Evolutionary conservation across 2,113 vertebrate species (phyloP), one percentile per base, ranked within the genome.

Genomic region (Pollachius pollachius): DNA sequence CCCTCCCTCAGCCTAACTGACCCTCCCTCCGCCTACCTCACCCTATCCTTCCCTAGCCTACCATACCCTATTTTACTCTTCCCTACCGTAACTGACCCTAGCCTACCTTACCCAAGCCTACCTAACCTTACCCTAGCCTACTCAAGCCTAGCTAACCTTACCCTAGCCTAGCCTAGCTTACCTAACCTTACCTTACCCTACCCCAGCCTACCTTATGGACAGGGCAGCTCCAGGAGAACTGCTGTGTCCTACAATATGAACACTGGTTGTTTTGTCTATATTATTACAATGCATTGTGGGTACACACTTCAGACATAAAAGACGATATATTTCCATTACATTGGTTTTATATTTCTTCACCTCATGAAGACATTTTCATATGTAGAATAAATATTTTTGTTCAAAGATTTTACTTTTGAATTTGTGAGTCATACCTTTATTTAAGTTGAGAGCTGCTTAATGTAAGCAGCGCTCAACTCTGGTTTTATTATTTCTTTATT

Each of bases 311-410:
- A 65, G 21, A 30, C 15, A 30, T 63, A 67, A 70, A 72, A 67
- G 56, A 80, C 65, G 17, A 80, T 81, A 59, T 89, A 85, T 88
- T 86, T 83, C 80, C 81, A 77, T 62, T 61, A 70, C 62, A 59
- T 52, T 52, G 25, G 72, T 85, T 88, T 86, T 86, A 82, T 84
- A 85, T 82, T 84, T 78, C 52, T 68, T n/a, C 52, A 67, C 52
- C 67, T 72, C 71, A 71, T 64, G 63, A 72, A 69, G 23, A 62
- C 13, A 23, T 23, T 62, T 23, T 15, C 21, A 13, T 21, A 62
- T 15, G 15, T 5, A 74, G 63, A 78, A 27, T 62, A 72, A 3
- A 4, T 78, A 81, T 84, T 80, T 79, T 83, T 80, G 62, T 65
- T 48, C 11, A 48, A 52, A 48, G 18, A 18, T 18, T 41, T 18